Conservation (phyloP, 1,140 invertebrate species). For the Chymomyza costata region DNA sequence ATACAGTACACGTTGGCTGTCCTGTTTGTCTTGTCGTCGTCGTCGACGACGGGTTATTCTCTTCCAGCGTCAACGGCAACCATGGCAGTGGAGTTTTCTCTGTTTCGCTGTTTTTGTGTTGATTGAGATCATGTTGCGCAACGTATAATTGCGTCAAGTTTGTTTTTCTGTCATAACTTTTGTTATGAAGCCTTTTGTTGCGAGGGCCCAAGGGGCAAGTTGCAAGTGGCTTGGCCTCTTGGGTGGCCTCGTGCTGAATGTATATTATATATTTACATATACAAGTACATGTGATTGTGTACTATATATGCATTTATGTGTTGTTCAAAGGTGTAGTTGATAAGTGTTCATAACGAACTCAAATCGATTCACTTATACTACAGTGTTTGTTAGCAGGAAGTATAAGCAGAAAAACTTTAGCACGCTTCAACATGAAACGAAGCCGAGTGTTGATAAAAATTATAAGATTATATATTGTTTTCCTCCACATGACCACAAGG, state of each 20-base stretch:
- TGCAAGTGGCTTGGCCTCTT: conserved; percentile 38
- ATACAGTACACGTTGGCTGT: too few species aligned
- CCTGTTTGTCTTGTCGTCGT: too few species aligned
- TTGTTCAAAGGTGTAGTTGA: conserved; percentile 69
- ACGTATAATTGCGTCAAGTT: conserved; percentile 74
- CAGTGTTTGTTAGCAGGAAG: too few species aligned
- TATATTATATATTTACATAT: background rate
- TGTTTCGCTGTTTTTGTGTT: conserved; percentile 54
- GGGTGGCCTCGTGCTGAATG: background rate
- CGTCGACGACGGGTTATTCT: too few species aligned
- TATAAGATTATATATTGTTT: too few species aligned
- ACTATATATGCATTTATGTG: conserved; percentile 10
- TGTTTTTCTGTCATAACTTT: conserved; percentile 70
- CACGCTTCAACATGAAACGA: too few species aligned
- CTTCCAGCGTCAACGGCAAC: too few species aligned
- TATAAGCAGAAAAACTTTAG: too few species aligned
- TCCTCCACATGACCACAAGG: too few species aligned
- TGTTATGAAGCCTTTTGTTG: conserved; percentile 41
- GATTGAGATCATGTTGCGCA: conserved; percentile 74
- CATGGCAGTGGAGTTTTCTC: too few species aligned
- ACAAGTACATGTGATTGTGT: conserved; percentile 1
- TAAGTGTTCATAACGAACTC: conserved; percentile 68
- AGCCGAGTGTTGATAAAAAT: too few species aligned
- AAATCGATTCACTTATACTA: too few species aligned
- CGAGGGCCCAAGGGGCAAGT: conserved; percentile 10